Evolutionary conservation across 1,140 invertebrate species (phyloP).

Genomic region (Pseudomyrmex dendroicus): DNA sequence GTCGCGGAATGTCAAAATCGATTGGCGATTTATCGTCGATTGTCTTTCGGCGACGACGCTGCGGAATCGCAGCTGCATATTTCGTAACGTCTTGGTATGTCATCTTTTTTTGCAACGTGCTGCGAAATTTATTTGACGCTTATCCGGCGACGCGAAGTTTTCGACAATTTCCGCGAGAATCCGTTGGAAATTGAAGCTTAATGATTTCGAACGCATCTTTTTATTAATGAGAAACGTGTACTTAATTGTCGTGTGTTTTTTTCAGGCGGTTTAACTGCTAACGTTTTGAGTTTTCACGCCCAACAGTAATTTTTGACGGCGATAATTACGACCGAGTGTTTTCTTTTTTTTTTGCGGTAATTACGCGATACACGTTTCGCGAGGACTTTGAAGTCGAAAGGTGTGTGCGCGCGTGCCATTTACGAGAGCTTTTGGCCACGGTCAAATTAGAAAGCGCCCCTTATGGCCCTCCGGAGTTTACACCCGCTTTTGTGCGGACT

Average conservation of each 20-base stretch:
- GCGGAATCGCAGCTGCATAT: background rate
- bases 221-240: no score
- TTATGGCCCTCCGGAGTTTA: background rate
- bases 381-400: constrained; percentile 22
- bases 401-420: constrained; percentile 16
- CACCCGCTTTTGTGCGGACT: constrained; percentile 5
- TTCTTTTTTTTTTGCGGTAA: background rate
- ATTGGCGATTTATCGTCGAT: constrained; percentile 27
- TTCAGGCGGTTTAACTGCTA: no score
- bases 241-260: background rate
- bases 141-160: constrained; percentile 11
- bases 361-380: background rate
- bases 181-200: no score
- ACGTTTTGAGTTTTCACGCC: background rate
- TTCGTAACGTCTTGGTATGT: constrained; percentile 9
- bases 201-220: no score
- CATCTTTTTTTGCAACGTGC: constrained; percentile 4
- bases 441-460: constrained; percentile 51
- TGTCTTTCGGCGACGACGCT: constrained; percentile 1
- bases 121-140: constrained; percentile 30
- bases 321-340: background rate
- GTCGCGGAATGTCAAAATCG: constrained; percentile 44
- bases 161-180: background rate
- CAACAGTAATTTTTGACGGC: background rate
- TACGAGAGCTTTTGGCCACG: constrained; percentile 38